Evolutionary conservation across 2,113 vertebrate genomes (phyloP).

Genomic region (Pterocles gutturalis): DNA sequence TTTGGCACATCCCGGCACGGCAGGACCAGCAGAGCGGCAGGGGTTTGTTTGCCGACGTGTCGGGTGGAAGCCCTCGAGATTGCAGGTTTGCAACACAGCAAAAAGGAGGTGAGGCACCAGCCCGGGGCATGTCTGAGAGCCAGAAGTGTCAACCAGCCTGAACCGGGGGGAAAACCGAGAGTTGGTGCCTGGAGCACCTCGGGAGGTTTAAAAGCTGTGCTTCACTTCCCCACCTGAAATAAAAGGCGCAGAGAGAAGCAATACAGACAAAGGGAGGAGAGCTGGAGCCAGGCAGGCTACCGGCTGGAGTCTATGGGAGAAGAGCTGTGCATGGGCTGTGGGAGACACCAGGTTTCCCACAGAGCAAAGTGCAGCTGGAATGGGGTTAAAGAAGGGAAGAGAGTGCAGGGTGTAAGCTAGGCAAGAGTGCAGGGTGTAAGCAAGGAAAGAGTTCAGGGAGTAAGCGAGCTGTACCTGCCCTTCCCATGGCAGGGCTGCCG

Average conservation of each 20-base stretch:
- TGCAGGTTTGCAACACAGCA: background rate
- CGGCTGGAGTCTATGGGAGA: fast-evolving
- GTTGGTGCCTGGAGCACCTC: fast-evolving
- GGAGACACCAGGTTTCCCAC: background rate
- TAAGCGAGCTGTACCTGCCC: background rate
- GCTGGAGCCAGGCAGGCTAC: background rate
- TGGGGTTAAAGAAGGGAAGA: fast-evolving
- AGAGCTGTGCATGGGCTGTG: fast-evolving
- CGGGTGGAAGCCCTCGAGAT: background rate
- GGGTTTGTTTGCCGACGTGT: background rate
- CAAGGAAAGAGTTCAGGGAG: too few species aligned
- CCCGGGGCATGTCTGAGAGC: fast-evolving
- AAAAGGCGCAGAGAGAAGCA: background rate
- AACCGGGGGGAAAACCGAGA: background rate
- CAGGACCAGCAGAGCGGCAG: background rate
- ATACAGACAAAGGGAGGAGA: background rate
- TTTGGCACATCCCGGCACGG: fast-evolving
- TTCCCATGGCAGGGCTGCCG: fast-evolving
- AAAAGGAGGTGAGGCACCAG: fast-evolving
- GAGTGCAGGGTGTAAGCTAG: fast-evolving
- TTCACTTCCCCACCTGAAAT: background rate
- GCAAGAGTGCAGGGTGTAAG: too few species aligned
- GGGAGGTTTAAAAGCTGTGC: background rate
- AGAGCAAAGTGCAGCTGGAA: fast-evolving
- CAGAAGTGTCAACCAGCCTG: background rate